A percentile compares a stretch with the other conserved stretches of the same genome.
phyloP scores from a whole-genome alignment of 2,888 invertebrate genomes.

The Oxyscelio sp. region DNA sequence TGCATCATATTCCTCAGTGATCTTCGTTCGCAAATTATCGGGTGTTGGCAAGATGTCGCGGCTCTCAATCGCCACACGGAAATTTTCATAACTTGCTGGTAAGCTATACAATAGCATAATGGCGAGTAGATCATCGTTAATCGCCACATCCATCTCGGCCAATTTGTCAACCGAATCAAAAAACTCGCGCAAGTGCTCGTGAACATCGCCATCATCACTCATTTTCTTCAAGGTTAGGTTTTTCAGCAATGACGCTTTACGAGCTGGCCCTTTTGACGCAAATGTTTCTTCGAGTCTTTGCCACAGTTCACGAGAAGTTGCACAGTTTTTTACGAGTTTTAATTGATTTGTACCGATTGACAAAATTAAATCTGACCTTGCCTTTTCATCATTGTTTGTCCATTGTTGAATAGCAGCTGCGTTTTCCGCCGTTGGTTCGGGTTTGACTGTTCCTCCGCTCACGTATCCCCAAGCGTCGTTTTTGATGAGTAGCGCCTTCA shows the following conservation, averaged over 20 bases:
- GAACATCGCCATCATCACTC: slow-evolving; percentile 23
- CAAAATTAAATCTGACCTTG: slow-evolving; percentile 44
- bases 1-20: slow-evolving; percentile 38
- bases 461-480: too few species aligned
- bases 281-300: slow-evolving; percentile 36
- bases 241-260: slow-evolving; percentile 56
- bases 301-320: slow-evolving; percentile 51
- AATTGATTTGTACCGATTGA: slow-evolving; percentile 38
- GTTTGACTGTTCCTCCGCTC: slow-evolving; percentile 28
- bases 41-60: slow-evolving; percentile 53
- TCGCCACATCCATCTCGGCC: slow-evolving; percentile 46
- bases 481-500: too few species aligned
- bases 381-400: slow-evolving; percentile 35
- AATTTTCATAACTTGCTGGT: slow-evolving; percentile 46
- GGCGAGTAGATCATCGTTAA: slow-evolving; percentile 22
- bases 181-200: too few species aligned
- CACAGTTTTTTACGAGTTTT: slow-evolving; percentile 38
- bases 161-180: slow-evolving; percentile 61
- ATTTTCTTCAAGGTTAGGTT: slow-evolving; percentile 58
- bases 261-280: slow-evolving; percentile 58
- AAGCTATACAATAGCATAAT: slow-evolving; percentile 52
- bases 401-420: slow-evolving; percentile 15
- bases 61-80: slow-evolving; percentile 51
- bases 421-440: slow-evolving; percentile 12
- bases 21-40: slow-evolving; percentile 44